A percentile compares a stretch with the other conserved stretches of the same genome.
Conservation (phyloP, 2,113 vertebrate species). For the Pelobates fuscus region DNA sequence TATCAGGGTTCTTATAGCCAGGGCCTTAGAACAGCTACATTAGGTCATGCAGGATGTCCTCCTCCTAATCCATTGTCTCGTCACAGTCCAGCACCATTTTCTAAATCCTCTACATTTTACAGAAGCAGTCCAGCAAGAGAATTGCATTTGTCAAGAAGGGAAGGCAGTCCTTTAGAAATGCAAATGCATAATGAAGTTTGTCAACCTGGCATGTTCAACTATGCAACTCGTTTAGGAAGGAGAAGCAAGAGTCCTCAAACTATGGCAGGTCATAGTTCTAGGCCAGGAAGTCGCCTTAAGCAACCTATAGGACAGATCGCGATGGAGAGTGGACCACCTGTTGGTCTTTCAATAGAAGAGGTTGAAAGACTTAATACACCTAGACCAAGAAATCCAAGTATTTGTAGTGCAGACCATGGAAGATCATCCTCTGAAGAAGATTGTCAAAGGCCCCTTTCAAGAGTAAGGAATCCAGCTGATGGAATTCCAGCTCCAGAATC, state of each 20-base stretch:
- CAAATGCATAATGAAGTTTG: constrained; percentile 77
- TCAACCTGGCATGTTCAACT: constrained; percentile 88
- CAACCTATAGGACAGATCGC: constrained; percentile 90
- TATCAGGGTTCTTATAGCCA: constrained; percentile 87
- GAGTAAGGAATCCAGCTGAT: constrained; percentile 90
- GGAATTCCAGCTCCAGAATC: constrained; percentile 93
- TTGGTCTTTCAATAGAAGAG: constrained; percentile 93
- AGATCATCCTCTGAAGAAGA: constrained; percentile 94
- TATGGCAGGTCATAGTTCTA: constrained; percentile 81
- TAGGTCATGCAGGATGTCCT: constrained; percentile 89
- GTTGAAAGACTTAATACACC: constrained; percentile 96
- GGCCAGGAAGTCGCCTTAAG: constrained; percentile 90
- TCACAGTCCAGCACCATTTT: constrained; percentile 92
- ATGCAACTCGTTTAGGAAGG: constrained; percentile 85
- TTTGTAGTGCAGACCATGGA: constrained; percentile 96
- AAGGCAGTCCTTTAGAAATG: constrained; percentile 84
- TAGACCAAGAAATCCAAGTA: constrained; percentile 92
- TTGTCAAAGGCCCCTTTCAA: constrained; percentile 85
- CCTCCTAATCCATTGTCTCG: constrained; percentile 88
- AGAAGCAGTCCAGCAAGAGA: constrained; percentile 89
- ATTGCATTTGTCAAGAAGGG: constrained; percentile 83
- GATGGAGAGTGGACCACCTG: constrained; percentile 84
- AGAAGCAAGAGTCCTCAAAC: constrained; percentile 95
- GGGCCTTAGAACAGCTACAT: constrained; percentile 80
- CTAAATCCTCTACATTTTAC: constrained; percentile 88